A percentile compares a stretch with the other conserved stretches of the same genome.
Evolutionary conservation across 2,797 vertebrate genomes (phyloP).

Genomic region (Falco cherrug): DNA sequence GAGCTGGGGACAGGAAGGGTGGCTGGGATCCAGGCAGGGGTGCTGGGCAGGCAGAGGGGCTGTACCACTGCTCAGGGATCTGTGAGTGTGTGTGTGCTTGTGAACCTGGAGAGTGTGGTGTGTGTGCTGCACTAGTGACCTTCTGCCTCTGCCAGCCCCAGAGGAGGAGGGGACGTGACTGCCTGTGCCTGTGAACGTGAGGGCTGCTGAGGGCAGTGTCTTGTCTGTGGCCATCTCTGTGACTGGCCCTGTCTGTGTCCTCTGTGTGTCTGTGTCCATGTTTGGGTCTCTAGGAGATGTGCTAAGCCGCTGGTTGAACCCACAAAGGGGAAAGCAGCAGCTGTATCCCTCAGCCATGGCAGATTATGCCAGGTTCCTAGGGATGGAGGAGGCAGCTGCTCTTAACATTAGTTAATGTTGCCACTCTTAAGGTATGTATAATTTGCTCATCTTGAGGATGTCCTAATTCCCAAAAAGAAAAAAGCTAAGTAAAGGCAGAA

Average conservation of each 20-base stretch:
- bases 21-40: rapidly evolving
- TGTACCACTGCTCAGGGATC: rapidly evolving
- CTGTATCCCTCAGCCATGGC: background rate
- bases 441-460: background rate
- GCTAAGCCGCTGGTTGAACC: background rate
- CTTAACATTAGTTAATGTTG: background rate
- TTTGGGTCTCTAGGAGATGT: background rate
- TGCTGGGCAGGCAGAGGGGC: rapidly evolving
- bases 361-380: background rate
- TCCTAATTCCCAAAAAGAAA: background rate
- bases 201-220: rapidly evolving
- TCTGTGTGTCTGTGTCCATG: background rate
- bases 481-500: background rate
- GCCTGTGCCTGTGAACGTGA: background rate
- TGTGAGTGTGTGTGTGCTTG: rapidly evolving
- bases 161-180: rapidly evolving
- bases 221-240: rapidly evolving
- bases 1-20: rapidly evolving
- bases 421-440: background rate
- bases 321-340: background rate
- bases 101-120: background rate
- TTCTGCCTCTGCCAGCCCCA: background rate
- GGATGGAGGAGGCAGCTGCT: background rate
- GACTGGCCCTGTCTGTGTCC: rapidly evolving
- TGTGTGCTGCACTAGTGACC: background rate